Conservation (phyloP, 1,140 invertebrate species). For the Caenorhabditis tropicalis region DNA sequence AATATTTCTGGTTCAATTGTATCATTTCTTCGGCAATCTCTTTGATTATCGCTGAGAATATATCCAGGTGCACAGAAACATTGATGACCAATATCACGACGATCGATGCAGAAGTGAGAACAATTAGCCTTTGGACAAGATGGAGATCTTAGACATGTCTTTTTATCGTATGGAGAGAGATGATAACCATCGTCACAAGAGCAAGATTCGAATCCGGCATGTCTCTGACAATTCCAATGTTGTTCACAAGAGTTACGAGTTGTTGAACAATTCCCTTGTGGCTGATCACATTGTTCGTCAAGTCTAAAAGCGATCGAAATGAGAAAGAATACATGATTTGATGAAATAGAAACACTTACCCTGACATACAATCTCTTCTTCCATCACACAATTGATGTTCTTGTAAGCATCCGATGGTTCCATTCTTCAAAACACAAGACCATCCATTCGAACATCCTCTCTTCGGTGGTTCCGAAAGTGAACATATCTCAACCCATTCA, state of each 20-base stretch:
- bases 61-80: conserved; percentile 46
- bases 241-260: not conserved
- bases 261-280: not conserved
- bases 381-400: conserved; percentile 17
- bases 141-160: conserved; percentile 1
- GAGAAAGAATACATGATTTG: not conserved
- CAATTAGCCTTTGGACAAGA: conserved; percentile 37
- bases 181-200: not conserved
- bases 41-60: conserved; percentile 15
- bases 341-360: not conserved
- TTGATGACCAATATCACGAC: conserved; percentile 27
- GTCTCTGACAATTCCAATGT: not conserved
- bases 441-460: conserved; percentile 2
- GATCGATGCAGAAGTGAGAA: conserved; percentile 46
- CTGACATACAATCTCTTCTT: conserved; percentile 17
- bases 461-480: conserved; percentile 3
- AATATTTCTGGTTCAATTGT: conserved; percentile 43
- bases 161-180: conserved; percentile 24
- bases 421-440: not conserved
- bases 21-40: conserved; percentile 45
- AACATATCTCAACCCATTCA: conserved; percentile 38
- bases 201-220: conserved; percentile 6
- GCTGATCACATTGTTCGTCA: not conserved
- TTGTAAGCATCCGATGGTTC: not conserved
- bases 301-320: not conserved